phyloP scores from a whole-genome alignment of 2,113 vertebrate species.

The Synodontis membranacea region DNA sequence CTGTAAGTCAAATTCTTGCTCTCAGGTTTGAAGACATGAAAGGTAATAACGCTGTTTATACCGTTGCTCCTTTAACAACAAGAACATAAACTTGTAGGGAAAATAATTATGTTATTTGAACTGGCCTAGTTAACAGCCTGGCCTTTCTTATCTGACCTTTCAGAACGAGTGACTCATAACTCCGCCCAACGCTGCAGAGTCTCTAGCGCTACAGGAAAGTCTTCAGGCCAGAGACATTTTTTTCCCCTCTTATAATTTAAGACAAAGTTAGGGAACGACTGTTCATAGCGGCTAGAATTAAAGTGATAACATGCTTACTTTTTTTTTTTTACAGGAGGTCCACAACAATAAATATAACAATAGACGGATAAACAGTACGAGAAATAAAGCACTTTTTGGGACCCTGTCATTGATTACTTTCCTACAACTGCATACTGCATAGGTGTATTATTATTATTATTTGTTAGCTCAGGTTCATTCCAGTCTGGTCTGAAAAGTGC shows the following conservation, averaged over 20 bases:
- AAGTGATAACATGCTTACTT: neutral
- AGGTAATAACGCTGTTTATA: neutral
- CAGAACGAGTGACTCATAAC: constrained; percentile 40
- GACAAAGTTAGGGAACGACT: neutral
- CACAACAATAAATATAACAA: neutral
- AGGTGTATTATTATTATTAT: neutral
- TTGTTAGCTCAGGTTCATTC: neutral
- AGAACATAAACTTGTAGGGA: constrained; percentile 17
- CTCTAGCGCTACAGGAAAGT: neutral
- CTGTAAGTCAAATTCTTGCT: neutral
- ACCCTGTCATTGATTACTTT: neutral
- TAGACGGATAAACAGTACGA: neutral
- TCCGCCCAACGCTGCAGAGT: neutral
- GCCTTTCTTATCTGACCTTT: constrained; percentile 48
- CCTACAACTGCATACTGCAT: neutral
- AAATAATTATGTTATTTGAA: constrained; percentile 34
- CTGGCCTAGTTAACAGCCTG: constrained; percentile 44
- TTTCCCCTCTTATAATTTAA: neutral
- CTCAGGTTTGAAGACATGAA: neutral
- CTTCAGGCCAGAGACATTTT: neutral
- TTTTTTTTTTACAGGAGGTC: neutral
- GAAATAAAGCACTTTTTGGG: neutral
- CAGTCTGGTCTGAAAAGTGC: neutral
- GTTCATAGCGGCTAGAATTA: neutral
- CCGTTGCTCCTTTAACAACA: neutral